Evolutionary conservation across 2,888 invertebrate species (phyloP), one percentile per base, ranked within the genome.

Genomic region (Parnassius mnemosyne): DNA sequence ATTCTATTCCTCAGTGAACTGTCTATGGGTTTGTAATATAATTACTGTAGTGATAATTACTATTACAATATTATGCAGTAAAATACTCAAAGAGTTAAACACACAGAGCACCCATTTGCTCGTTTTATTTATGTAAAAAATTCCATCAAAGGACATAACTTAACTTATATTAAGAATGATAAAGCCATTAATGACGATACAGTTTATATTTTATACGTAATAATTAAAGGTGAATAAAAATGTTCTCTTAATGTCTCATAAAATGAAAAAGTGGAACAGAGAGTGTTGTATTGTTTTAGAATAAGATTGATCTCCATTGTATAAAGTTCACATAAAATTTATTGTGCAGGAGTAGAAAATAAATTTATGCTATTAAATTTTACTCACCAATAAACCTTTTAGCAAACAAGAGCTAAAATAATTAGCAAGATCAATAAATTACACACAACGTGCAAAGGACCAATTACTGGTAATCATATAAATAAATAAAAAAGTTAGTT

Each of bases 401-500:
- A 64, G 63, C 65, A 55, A 58, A 61, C 60, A 63, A 66, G 61
- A 64, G 58, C 61, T 55, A 60, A 68, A 67, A 70, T 68, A 67
- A 68, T 68, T 67, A 68, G 63, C 62, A 42, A 57, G 44, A 52
- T 13, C 66, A 62, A 66, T 67, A 68, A 68, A 68, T 66, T 68
- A 63, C 54, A 62, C 60, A 59, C 63, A 63, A 64, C 66, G 66
- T 63, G 64, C 63, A 65, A 64, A 65, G 68, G 61, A 61, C 73
- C 76, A 75, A 76, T 75, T 76, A 73, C 69, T 65, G 66, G 59
- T 63, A 52, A 69, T 69, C 71, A 68, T 71, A 68, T 72, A 73
- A 71, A 75, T 72, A 71, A 74, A 71, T 71, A 71, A 72, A 71
- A 66, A 69, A 70, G 66, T 68, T 66, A 62, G 69, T 53, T 66